These are phyloP conservation scores for Andricus quercusramuli DNA, from an alignment of 2,888 invertebrate genomes.

Conservation along the genomic window DNA sequence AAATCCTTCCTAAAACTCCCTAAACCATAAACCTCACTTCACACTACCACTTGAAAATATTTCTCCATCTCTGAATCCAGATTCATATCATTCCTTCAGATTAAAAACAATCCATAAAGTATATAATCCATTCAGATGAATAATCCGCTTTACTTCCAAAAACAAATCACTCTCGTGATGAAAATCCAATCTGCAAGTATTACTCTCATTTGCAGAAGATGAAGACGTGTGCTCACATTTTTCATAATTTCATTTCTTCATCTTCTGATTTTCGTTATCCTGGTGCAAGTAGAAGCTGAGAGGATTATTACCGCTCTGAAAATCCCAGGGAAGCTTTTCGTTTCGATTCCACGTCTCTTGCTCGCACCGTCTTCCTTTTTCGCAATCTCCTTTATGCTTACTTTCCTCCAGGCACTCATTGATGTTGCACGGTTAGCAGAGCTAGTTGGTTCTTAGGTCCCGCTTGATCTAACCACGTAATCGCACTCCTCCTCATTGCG, in stretches of 20 bases:
- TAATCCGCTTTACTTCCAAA: not conserved
- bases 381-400: slow-evolving; percentile 37
- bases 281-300: slow-evolving; percentile 2
- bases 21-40: not conserved
- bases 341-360: slow-evolving; percentile 23
- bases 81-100: not conserved
- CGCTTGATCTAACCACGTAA: slow-evolving; percentile 31
- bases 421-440: slow-evolving; percentile 31
- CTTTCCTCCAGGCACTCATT: slow-evolving; percentile 39
- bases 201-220: slow-evolving; percentile 23
- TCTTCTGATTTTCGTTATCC: slow-evolving; percentile 19
- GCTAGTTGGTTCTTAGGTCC: slow-evolving; percentile 26
- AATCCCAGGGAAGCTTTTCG: slow-evolving; percentile 33
- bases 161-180: not conserved
- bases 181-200: not conserved
- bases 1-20: slow-evolving; percentile 48
- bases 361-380: slow-evolving; percentile 29
- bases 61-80: not conserved
- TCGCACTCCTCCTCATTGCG: slow-evolving; percentile 23
- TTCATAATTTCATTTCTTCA: slow-evolving; percentile 32
- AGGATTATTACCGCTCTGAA: not conserved
- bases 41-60: not conserved
- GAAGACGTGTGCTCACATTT: slow-evolving; percentile 7
- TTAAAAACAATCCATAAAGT: not conserved
- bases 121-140: not conserved